phyloP scores from a whole-genome alignment of 2,888 invertebrate genomes.

The Tachystola acroxantha region DNA sequence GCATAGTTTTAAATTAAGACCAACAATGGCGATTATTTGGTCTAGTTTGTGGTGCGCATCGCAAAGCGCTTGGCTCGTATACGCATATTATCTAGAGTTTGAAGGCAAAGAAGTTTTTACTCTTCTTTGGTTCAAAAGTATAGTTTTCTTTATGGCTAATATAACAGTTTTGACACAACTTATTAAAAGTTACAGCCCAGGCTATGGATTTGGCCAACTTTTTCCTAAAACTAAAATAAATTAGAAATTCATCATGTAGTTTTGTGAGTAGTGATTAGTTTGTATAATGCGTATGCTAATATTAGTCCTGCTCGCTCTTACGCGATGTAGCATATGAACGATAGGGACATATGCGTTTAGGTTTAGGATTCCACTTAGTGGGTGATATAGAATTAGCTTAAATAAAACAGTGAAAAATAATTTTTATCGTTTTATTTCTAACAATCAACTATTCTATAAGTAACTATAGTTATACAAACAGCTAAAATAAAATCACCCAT shows the following conservation, averaged over 20 bases:
- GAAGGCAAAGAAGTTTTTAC: slow-evolving; percentile 88
- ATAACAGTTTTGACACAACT: slow-evolving; percentile 81
- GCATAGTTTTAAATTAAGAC: slow-evolving; percentile 81
- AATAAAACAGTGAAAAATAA: too few species aligned
- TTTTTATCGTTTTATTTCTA: slow-evolving; percentile 45
- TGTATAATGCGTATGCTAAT: too few species aligned
- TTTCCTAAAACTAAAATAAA: slow-evolving; percentile 6
- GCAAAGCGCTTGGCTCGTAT: slow-evolving; percentile 93
- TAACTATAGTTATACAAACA: slow-evolving; percentile 26
- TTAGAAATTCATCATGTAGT: slow-evolving; percentile 17
- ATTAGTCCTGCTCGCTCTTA: too few species aligned
- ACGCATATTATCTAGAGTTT: slow-evolving; percentile 96
- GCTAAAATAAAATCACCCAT: slow-evolving; percentile 33
- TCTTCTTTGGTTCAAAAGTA: slow-evolving; percentile 89
- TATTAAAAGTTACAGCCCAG: slow-evolving; percentile 59
- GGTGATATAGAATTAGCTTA: too few species aligned
- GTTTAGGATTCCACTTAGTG: too few species aligned
- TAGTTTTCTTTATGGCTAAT: slow-evolving; percentile 91
- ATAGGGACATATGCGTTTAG: too few species aligned
- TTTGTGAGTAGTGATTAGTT: slow-evolving; percentile 5
- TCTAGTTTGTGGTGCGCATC: too few species aligned
- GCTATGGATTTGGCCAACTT: slow-evolving; percentile 44
- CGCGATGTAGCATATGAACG: too few species aligned
- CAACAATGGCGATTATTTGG: slow-evolving; percentile 79
- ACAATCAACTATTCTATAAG: slow-evolving; percentile 38